phyloP scores from a whole-genome alignment of 2,888 invertebrate species.

The Pristionchus fissidentatus region DNA sequence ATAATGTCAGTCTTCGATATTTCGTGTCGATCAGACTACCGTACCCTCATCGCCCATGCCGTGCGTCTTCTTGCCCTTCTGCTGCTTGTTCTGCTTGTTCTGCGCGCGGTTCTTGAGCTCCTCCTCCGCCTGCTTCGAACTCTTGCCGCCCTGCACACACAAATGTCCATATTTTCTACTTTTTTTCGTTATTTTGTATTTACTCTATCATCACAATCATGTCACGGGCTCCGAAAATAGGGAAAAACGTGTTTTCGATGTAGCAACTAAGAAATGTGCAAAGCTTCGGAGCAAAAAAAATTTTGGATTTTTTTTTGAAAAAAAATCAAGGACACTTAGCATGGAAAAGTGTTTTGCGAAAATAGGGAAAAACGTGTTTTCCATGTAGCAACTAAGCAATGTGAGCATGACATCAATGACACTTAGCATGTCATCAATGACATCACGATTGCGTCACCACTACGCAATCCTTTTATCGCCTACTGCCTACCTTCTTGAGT shows the following conservation, averaged over 20 bases:
- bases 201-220: not conserved
- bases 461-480: not conserved
- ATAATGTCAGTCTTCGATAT: not conserved
- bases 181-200: not conserved
- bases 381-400: too few species aligned
- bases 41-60: constrained; percentile 63
- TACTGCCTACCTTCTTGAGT: constrained; percentile 86
- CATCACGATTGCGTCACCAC: too few species aligned
- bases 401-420: too few species aligned
- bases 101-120: constrained; percentile 58
- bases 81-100: constrained; percentile 58
- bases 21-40: too few species aligned
- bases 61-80: constrained; percentile 61
- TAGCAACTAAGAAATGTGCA: not conserved
- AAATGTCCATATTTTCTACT: not conserved
- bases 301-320: too few species aligned
- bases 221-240: not conserved
- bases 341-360: too few species aligned
- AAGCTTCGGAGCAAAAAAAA: too few species aligned
- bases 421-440: too few species aligned
- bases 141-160: constrained; percentile 83
- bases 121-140: constrained; percentile 88
- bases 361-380: too few species aligned
- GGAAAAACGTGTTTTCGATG: not conserved
- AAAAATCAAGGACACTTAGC: too few species aligned